Conservation (phyloP, 1,140 invertebrate genomes). For the Tetragonula clypearis region DNA sequence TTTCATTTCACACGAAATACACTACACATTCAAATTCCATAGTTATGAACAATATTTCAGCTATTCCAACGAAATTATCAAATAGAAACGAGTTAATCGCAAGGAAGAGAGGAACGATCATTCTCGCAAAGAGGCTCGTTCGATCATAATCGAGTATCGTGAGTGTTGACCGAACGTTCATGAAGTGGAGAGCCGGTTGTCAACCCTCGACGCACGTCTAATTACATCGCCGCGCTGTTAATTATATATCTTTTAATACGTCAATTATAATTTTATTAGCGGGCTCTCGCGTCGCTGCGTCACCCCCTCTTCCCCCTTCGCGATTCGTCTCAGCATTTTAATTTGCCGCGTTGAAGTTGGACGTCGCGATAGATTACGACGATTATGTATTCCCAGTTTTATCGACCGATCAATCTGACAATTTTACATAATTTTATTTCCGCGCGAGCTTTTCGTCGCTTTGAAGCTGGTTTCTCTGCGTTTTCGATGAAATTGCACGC, state of each 20-base stretch:
- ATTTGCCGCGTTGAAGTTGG: not conserved
- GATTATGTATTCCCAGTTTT: not conserved
- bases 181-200: constrained; percentile 48
- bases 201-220: constrained; percentile 22
- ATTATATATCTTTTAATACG: constrained; percentile 47
- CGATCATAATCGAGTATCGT: constrained; percentile 35
- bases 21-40: no score
- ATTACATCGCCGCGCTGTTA: constrained; percentile 16
- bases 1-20: no score
- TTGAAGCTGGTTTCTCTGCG: not conserved
- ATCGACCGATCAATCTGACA: no score
- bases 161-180: constrained; percentile 53
- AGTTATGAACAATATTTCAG: no score
- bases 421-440: no score
- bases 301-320: not conserved
- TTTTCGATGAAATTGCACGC: not conserved
- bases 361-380: constrained; percentile 22
- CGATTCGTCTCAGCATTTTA: constrained; percentile 1
- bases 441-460: no score
- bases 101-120: not conserved
- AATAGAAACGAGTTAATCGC: not conserved
- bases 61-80: not conserved
- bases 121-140: not conserved
- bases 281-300: not conserved
- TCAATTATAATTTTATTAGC: constrained; percentile 61